These are phyloP conservation scores for Drosophila pandora DNA, from an alignment of 1,140 invertebrate genomes.

Conservation along the genomic window DNA sequence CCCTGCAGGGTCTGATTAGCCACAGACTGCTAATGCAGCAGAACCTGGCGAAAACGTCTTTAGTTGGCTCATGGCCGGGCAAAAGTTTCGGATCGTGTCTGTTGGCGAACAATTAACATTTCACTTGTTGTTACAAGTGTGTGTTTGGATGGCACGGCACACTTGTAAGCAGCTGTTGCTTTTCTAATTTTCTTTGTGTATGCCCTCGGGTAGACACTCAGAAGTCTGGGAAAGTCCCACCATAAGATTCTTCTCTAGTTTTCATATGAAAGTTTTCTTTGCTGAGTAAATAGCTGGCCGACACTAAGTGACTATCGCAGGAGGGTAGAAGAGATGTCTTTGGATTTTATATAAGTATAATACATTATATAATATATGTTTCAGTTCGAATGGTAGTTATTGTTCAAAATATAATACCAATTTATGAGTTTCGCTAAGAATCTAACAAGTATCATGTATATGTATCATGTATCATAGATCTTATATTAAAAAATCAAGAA, in stretches of 20 bases:
- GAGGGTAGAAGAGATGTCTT: neutral
- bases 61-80: conserved; percentile 24
- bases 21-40: conserved; percentile 38
- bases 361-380: neutral
- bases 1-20: conserved; percentile 7
- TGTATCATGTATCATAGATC: too few species aligned
- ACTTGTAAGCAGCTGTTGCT: conserved; percentile 34
- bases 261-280: conserved; percentile 16
- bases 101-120: conserved; percentile 72
- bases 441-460: too few species aligned
- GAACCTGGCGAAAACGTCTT: neutral
- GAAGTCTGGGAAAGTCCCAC: neutral
- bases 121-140: conserved; percentile 59
- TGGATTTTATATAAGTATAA: neutral
- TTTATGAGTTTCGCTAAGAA: too few species aligned
- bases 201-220: conserved; percentile 8
- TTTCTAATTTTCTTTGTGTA: conserved; percentile 13
- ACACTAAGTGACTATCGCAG: neutral
- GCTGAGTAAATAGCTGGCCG: conserved; percentile 7
- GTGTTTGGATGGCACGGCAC: conserved; percentile 13
- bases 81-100: conserved; percentile 65
- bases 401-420: too few species aligned
- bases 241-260: conserved; percentile 5
- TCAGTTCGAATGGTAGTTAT: too few species aligned
- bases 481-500: too few species aligned